Percentiles rank a stretch among this genome's conserved stretches.
phyloP scores from a whole-genome alignment of 2,797 vertebrate genomes.

The Neomorphus geoffroyi region DNA sequence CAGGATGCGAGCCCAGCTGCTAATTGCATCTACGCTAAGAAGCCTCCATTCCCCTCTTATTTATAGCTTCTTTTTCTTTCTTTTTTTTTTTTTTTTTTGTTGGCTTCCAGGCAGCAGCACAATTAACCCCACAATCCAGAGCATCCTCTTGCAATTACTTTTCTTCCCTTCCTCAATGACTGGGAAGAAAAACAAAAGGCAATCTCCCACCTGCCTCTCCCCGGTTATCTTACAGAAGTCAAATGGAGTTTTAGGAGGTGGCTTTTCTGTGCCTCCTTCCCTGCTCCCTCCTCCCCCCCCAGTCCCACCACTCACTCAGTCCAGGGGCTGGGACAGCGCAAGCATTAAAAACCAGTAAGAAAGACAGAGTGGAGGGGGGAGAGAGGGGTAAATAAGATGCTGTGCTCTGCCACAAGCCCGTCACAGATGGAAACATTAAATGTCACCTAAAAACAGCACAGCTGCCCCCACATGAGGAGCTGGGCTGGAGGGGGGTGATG shows the following conservation, averaged over 20 bases:
- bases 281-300: neutral
- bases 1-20: conserved; percentile 50
- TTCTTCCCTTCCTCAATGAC: neutral
- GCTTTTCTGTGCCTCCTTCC: neutral
- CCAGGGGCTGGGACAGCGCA: neutral
- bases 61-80: conserved; percentile 24
- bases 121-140: conserved; percentile 51
- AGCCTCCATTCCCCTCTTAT: conserved; percentile 47
- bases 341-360: neutral
- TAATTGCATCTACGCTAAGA: conserved; percentile 45
- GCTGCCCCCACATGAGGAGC: neutral
- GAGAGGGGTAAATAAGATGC: neutral
- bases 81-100: neutral
- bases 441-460: conserved; percentile 47
- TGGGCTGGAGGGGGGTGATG: neutral
- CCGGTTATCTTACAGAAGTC: neutral
- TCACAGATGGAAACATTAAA: conserved; percentile 52
- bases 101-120: conserved; percentile 42
- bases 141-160: conserved; percentile 57
- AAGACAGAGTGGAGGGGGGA: neutral
- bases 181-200: neutral
- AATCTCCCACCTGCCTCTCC: neutral
- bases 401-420: neutral
- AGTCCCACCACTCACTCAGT: neutral
- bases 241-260: conserved; percentile 23